Conservation (phyloP, 2,888 invertebrate genomes). For the Neoitamus cyanurus region DNA sequence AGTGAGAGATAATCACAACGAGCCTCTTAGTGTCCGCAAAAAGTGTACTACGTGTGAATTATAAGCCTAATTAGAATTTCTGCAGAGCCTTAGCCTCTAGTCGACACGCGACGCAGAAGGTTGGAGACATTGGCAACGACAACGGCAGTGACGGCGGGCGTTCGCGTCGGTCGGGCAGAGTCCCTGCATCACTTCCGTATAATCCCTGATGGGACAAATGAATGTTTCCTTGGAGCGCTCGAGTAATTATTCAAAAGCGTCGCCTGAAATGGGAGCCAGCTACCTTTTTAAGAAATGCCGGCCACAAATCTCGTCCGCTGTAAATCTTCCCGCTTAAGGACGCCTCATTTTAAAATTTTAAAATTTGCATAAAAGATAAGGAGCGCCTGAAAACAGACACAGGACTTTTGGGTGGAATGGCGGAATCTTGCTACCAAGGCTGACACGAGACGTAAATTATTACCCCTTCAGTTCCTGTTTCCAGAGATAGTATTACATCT, state of each 20-base stretch:
- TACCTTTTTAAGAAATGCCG: conserved; percentile 29
- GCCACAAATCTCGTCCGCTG: conserved; percentile 31
- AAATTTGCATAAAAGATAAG: conserved; percentile 41
- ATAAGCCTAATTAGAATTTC: conserved; percentile 15
- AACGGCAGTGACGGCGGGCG: too few relatives aligned
- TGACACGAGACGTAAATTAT: conserved; percentile 34
- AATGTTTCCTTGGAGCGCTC: not conserved
- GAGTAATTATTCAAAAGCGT: conserved; percentile 30
- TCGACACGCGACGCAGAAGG: not conserved
- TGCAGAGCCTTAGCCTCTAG: not conserved
- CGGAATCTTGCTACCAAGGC: conserved; percentile 18
- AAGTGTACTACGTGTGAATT: not conserved
- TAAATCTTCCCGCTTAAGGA: conserved; percentile 26
- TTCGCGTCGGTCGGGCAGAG: not conserved
- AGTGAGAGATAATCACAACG: not conserved
- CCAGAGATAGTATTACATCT: conserved; percentile 38
- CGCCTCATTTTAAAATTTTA: conserved; percentile 37
- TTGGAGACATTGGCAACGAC: too few relatives aligned
- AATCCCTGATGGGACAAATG: not conserved
- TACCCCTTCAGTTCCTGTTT: conserved; percentile 38
- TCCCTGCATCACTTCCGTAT: not conserved
- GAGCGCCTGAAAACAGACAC: conserved; percentile 29
- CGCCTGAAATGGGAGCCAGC: conserved; percentile 4
- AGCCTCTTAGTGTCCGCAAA: not conserved
- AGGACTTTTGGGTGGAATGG: not conserved